Evolutionary conservation across 1,140 invertebrate species (phyloP).

Genomic region (Caenorhabditis brenneri): DNA sequence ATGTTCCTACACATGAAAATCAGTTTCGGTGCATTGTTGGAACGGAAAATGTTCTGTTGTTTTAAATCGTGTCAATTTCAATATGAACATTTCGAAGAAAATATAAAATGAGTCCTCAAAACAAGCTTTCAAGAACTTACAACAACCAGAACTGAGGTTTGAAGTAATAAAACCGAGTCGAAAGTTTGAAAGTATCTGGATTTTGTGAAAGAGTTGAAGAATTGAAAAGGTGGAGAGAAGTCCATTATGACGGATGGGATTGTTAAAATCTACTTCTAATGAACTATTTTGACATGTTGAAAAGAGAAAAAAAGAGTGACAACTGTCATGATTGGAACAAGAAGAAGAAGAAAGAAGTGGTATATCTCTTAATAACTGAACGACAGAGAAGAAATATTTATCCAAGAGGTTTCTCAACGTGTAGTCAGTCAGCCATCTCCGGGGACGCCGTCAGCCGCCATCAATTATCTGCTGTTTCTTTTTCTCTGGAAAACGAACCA

Average conservation of each 20-base stretch:
- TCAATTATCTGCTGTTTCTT: constrained; percentile 40
- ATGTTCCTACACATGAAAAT: too few species aligned
- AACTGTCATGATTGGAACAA: constrained; percentile 9
- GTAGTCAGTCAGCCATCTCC: constrained; percentile 39
- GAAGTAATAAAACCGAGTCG: neutral
- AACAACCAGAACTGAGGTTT: too few species aligned
- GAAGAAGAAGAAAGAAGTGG: neutral
- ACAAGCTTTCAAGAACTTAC: too few species aligned
- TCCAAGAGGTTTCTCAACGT: neutral
- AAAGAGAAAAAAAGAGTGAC: neutral
- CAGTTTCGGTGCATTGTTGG: too few species aligned
- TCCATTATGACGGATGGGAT: constrained; percentile 19
- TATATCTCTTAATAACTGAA: constrained; percentile 17
- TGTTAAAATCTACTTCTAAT: neutral
- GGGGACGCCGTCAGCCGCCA: constrained; percentile 32
- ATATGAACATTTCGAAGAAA: too few species aligned
- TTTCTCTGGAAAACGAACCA: neutral
- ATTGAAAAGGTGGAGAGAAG: neutral
- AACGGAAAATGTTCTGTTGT: too few species aligned
- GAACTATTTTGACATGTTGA: constrained; percentile 37
- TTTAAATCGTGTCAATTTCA: too few species aligned
- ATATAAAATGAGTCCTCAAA: too few species aligned
- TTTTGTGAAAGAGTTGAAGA: neutral
- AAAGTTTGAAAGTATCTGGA: neutral
- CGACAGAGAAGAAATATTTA: constrained; percentile 22